Evolutionary conservation across 2,113 vertebrate genomes (phyloP).

Genomic region (Microtus oregoni): DNA sequence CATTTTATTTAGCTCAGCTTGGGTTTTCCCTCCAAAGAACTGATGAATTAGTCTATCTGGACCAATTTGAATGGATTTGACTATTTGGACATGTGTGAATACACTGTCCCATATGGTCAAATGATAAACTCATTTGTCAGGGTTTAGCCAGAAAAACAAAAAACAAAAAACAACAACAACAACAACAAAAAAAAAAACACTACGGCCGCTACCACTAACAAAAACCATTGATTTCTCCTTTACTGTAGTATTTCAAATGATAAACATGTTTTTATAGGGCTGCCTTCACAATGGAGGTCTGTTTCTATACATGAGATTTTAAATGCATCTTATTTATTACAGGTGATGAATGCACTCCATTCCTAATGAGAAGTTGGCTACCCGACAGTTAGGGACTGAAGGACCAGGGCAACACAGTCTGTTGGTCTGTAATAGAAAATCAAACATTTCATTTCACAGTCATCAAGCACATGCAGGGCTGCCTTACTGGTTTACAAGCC

Average conservation of each 20-base stretch:
- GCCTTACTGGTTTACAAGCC: constrained; percentile 80
- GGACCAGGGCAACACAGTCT: constrained; percentile 66
- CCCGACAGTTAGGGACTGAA: constrained; percentile 60
- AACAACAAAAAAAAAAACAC: neutral
- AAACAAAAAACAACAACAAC: neutral
- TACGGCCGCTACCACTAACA: neutral
- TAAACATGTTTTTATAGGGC: constrained; percentile 47
- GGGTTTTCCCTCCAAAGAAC: constrained; percentile 64
- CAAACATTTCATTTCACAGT: constrained; percentile 86
- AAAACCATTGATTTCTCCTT: neutral
- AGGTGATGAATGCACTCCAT: constrained; percentile 61
- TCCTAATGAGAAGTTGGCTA: constrained; percentile 74
- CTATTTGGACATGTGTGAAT: constrained; percentile 60
- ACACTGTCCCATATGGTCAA: constrained; percentile 58
- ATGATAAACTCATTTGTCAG: constrained; percentile 66
- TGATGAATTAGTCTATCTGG: constrained; percentile 67
- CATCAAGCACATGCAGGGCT: constrained; percentile 82
- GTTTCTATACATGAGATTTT: constrained; percentile 67
- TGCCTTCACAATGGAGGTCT: neutral
- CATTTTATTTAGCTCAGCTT: constrained; percentile 69
- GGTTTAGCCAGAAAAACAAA: constrained; percentile 26
- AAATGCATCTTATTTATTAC: constrained; percentile 74
- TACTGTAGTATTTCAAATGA: constrained; percentile 53
- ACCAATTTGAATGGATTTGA: constrained; percentile 66
- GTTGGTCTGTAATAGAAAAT: constrained; percentile 83